Conservation (phyloP, 2,888 invertebrate species). For the Acanthopleura granulata region DNA sequence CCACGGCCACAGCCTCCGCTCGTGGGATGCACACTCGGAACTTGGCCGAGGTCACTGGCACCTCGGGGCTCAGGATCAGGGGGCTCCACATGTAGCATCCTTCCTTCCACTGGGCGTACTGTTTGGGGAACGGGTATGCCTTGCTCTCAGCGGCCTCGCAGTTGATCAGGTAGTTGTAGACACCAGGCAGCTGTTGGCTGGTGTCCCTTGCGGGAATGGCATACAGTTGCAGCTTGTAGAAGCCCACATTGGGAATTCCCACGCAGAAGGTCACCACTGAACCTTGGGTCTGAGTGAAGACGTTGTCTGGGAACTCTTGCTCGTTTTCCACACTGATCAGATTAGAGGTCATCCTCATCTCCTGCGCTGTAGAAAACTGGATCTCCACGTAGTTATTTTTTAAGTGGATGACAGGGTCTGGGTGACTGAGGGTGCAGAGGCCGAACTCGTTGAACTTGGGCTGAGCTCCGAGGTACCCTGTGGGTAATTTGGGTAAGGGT, state of each 20-base stretch:
- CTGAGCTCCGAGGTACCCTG: slow-evolving; percentile 68
- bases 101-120: slow-evolving; percentile 70
- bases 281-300: slow-evolving; percentile 63
- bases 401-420: slow-evolving; percentile 65
- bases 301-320: slow-evolving; percentile 59
- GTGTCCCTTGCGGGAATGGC: slow-evolving; percentile 62
- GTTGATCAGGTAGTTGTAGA: slow-evolving; percentile 69
- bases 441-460: slow-evolving; percentile 66
- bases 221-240: slow-evolving; percentile 69
- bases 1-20: slow-evolving; percentile 67
- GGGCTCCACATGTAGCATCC: slow-evolving; percentile 68
- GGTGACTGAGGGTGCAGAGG: slow-evolving; percentile 58
- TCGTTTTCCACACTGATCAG: slow-evolving; percentile 62
- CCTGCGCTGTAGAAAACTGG: slow-evolving; percentile 50
- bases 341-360: slow-evolving; percentile 67
- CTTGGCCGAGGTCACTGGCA: slow-evolving; percentile 39
- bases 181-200: slow-evolving; percentile 67
- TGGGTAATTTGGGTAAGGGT: slow-evolving; percentile 64
- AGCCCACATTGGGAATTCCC: slow-evolving; percentile 61
- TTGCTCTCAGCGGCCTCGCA: slow-evolving; percentile 50
- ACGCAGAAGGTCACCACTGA: slow-evolving; percentile 56
- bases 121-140: slow-evolving; percentile 66
- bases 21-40: slow-evolving; percentile 63
- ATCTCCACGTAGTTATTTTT: slow-evolving; percentile 59
- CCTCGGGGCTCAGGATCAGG: slow-evolving; percentile 44